Evolutionary conservation across 2,113 vertebrate species (phyloP), one percentile per base, ranked within the genome.

Genomic region (Gallinago jamesoni): DNA sequence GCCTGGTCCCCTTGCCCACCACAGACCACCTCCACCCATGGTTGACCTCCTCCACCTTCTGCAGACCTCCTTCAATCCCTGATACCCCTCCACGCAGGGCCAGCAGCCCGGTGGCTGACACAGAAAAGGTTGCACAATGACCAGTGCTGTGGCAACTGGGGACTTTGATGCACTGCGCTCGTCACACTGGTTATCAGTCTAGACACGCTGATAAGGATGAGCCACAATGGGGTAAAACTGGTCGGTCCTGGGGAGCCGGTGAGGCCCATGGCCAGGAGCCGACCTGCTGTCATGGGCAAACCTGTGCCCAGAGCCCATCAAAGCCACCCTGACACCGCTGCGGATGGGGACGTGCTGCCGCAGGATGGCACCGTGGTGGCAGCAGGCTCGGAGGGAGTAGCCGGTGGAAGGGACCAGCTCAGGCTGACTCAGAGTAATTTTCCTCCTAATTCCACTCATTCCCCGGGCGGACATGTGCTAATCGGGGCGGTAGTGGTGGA

Each of bases 151-250:
- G 24, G 19, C 45, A 6, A 6, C 0, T 2, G 12, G 31, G 59
- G 84, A 18, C 15, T 31, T 30, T 0, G 37, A 33, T 19, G 72
- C 10, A 1, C 20, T 0, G 0, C 4, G 45, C 2, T 0, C 3
- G 1, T 39, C 33, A 0, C 0, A 0, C 13, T 50, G 2, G 0
- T 39, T 45, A 21, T n/a, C 72, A 3, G 37, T 9, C 33, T 7
- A 14, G 45, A 24, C 35, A 10, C 1, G 0, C 19, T 0, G 12
- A 48, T 8, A 22, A n/a, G 67, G 73, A 52, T 9, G 72, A 87
- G 63, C 35, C 33, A 2, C 30, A 5, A 23, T 2, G 22, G 43
- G 37, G 53, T 16, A 8, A 47, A 73, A 84, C 73, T 28, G 68
- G 57, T 68, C 0, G 2, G 37, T 72, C 43, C 70, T 16, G 60